Conservation (phyloP, 2,888 invertebrate genomes). For the Nesidiocoris tenuis region DNA sequence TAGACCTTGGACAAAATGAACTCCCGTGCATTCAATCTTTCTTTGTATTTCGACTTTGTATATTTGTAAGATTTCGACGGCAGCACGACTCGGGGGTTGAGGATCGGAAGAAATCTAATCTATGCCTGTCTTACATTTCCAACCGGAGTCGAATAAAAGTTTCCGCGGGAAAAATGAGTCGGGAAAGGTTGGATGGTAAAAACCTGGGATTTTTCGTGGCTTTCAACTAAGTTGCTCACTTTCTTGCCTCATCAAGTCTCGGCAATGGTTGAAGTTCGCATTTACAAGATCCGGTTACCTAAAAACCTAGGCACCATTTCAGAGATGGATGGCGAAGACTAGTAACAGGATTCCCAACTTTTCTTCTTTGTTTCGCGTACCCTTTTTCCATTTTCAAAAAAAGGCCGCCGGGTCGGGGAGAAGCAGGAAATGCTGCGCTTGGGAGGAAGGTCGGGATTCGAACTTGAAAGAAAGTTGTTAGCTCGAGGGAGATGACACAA, state of each 20-base stretch:
- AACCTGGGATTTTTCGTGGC: not conserved
- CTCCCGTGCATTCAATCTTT: no score
- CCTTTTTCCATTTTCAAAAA: constrained; percentile 18
- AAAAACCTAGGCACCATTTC: constrained; percentile 11
- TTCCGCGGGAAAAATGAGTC: not conserved
- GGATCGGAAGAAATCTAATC: no score
- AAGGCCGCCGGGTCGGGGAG: not conserved
- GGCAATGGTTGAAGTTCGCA: constrained; percentile 20
- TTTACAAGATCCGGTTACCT: constrained; percentile 36
- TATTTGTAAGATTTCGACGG: no score
- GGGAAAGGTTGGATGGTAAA: not conserved
- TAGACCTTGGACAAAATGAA: no score
- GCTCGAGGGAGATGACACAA: constrained; percentile 37
- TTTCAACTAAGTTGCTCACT: constrained; percentile 17
- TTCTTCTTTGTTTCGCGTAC: constrained; percentile 21
- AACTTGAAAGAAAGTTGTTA: constrained; percentile 36
- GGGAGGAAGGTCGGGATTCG: constrained; percentile 2
- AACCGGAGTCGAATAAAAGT: not conserved
- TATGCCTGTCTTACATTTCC: not conserved
- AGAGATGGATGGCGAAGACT: not conserved
- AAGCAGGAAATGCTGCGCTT: not conserved
- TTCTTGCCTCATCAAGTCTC: constrained; percentile 12
- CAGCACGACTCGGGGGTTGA: no score
- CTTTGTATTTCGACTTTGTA: no score
- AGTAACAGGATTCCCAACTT: constrained; percentile 39